Base-by-base conservation (phyloP, 2,113 vertebrate species). In the Alaudala cheleensis region DNA sequence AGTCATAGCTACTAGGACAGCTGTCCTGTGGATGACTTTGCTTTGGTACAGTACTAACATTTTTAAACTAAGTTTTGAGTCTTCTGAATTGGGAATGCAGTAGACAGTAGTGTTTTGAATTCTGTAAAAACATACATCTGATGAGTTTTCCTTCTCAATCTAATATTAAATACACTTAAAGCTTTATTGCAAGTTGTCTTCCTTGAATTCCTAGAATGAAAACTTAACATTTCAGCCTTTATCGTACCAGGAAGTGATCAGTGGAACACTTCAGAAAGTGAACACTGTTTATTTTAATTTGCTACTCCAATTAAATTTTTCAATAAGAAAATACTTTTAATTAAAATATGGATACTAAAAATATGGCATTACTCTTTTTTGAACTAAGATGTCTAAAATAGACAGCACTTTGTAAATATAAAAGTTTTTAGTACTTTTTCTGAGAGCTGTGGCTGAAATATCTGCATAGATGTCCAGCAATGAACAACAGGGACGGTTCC, bases 261-360 rank as follows among this genome's bases (percentile, higher is more conserved):
- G 37, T 67, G 57, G 31, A 92, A 91, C 0, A 2, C 45, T 91
- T 71, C 85, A 61, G 73, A 92, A 95, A 87, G 78, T 0, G 0
- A 91, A 72, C 7, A 42, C 45, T 86, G 28, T 53, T 91, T 83
- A 91, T 89, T 96, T 82, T 96, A 60, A 93, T 61, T 96, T 78
- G 33, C 69, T 90, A 58, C 31, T 92, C 49, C 58, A 95, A 90
- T 94, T 77, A 94, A 29, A 42, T 69, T 62, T 33, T 91, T 95
- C 77, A 91, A 54, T 54, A 92, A 91, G 51, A 96, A 93, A 91
- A 93, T 86, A 62, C 25, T 61, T 88, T 78, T 90, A 81, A 92
- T 94, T 92, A 74, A 81, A 91, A 83, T 84, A 61, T 42, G 44
- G 54, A 13, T 71, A 64, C 66, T 88, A 92, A 80, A 93, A 93